Conservation (phyloP, 1,140 invertebrate genomes). For the Drosophila setifemur region DNA sequence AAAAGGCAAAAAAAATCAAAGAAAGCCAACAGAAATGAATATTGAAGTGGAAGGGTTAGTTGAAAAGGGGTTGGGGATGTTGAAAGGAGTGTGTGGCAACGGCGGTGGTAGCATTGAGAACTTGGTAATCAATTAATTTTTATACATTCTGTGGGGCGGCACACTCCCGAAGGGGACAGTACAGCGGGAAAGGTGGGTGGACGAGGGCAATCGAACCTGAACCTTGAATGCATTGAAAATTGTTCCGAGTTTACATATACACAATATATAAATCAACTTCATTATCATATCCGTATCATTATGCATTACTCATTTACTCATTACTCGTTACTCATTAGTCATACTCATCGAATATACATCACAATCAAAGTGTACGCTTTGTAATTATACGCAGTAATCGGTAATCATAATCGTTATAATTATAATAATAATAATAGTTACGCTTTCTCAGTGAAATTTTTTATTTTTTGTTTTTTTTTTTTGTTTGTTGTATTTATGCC, state of each 20-base stretch:
- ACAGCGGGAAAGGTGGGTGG: constrained; percentile 6
- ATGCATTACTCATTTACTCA: constrained; percentile 51
- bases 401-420: constrained; percentile 70
- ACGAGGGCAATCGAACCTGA: constrained; percentile 49
- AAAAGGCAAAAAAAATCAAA: constrained; percentile 17
- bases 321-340: constrained; percentile 53
- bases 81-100: background rate
- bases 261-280: constrained; percentile 79
- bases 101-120: constrained; percentile 25
- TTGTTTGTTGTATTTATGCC: constrained; percentile 23
- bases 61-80: background rate
- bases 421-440: constrained; percentile 72
- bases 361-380: constrained; percentile 80
- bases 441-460: constrained; percentile 52
- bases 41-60: constrained; percentile 3
- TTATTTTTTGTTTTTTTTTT: constrained; percentile 39
- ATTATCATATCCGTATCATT: constrained; percentile 81
- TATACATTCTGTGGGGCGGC: constrained; percentile 5
- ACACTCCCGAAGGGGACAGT: constrained; percentile 8
- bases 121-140: constrained; percentile 20
- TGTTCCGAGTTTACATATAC: constrained; percentile 57
- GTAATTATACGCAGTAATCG: constrained; percentile 67
- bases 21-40: constrained; percentile 8
- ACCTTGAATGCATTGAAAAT: constrained; percentile 54
- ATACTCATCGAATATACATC: constrained; percentile 80